Evolutionary conservation across 2,888 invertebrate species (phyloP).

Genomic region (Synergus laeviventris): DNA sequence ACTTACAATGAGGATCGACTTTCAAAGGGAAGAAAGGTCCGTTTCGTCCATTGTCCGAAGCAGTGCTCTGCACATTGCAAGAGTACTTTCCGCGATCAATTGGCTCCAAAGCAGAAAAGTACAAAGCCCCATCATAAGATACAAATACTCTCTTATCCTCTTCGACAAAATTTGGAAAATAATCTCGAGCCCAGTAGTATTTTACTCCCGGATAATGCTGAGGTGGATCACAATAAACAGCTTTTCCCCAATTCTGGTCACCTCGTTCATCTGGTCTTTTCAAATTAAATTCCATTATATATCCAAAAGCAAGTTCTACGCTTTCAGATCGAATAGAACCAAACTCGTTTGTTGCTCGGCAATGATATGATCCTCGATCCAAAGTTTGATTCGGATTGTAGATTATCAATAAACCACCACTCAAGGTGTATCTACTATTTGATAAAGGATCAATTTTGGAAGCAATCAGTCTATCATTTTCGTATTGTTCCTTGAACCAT

Average conservation of each 20-base stretch:
- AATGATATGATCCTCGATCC: constrained; percentile 94
- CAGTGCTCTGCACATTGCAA: constrained; percentile 92
- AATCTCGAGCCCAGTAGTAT: constrained; percentile 94
- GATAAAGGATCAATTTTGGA: constrained; percentile 86
- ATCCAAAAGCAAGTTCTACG: constrained; percentile 91
- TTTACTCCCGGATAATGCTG: constrained; percentile 92
- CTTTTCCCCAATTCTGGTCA: constrained; percentile 95
- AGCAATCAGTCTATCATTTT: constrained; percentile 85
- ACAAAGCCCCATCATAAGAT: constrained; percentile 94
- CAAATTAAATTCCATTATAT: constrained; percentile 92
- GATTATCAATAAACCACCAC: constrained; percentile 94
- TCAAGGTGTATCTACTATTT: constrained; percentile 88
- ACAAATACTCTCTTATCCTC: constrained; percentile 95
- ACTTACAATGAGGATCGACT: constrained; percentile 88
- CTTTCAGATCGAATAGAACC: constrained; percentile 93
- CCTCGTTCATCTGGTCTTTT: constrained; percentile 90
- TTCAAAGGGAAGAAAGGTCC: constrained; percentile 91
- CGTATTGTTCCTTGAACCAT: constrained; percentile 93
- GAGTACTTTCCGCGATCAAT: constrained; percentile 94
- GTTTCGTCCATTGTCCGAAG: constrained; percentile 91
- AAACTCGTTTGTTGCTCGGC: constrained; percentile 92
- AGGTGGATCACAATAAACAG: constrained; percentile 94
- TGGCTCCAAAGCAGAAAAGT: constrained; percentile 94
- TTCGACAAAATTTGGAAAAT: constrained; percentile 94
- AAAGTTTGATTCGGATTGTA: constrained; percentile 86